Base-by-base conservation (phyloP, 2,888 invertebrate genomes). In the Clostera curtula region DNA sequence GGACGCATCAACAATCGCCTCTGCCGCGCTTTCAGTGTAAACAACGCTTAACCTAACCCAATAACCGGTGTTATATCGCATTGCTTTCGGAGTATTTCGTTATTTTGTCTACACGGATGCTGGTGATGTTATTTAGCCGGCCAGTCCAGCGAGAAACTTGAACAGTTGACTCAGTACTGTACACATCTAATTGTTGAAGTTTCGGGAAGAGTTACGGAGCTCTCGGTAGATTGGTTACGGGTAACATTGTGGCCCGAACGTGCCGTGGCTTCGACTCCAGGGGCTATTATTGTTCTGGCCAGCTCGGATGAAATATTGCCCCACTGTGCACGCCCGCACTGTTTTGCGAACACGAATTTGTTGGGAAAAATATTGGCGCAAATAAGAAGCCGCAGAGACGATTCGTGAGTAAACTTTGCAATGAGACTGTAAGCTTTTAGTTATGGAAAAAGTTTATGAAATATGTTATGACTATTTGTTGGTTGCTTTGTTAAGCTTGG, bases 51-150 rank as follows among this genome's bases (percentile, higher is more conserved):
- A 82, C 82, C 82, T 82, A 74, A 79, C 82, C 77, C 82, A 82
- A 80, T 79, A 82, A 77, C 71, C 52, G 57, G 52, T 64, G 65
- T 54, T 65, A 72, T 74, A 79, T 77, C 76, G 71, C 68, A 62
- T 82, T 75, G 80, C 82, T 75, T 82, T 82, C 82, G 73, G 69
- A 57, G 79, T 82, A 80, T 74, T 80, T 68, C 71, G 64, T 71
- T 83, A 82, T 83, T 83, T 82, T 83, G 82, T 82, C 82, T 82
- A 80, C 82, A 71, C 69, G 77, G 77, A 79, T 77, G 73, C 72
- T 69, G 76, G 68, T 66, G 75, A 75, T 74, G 73, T 69, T 70
- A 55, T 57, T 56, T 56, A 52, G 54, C 44, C 48, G 46, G 49
- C 77, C 73, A 71, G 43, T 35, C 19, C 31, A 49, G 25, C 25